phyloP scores from a whole-genome alignment of 1,140 invertebrate species.

The Tetragnatha versicolor region DNA sequence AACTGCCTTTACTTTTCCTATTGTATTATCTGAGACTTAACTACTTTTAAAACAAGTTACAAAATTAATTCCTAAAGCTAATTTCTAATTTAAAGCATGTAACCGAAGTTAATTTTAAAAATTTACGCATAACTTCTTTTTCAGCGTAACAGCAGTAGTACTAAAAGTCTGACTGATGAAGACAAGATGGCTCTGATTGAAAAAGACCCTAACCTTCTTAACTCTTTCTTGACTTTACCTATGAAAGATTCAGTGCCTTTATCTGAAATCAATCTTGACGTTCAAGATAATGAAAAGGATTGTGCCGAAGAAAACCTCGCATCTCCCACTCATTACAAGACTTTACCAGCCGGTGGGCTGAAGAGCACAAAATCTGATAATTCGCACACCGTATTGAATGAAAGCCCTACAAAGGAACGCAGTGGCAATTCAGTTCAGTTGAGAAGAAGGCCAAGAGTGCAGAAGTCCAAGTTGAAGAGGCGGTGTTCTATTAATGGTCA shows the following conservation, averaged over 20 bases:
- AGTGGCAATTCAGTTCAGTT: conserved; percentile 27
- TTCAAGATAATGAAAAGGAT: conserved; percentile 15
- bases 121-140: too few relatives aligned
- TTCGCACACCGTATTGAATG: conserved; percentile 10
- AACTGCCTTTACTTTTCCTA: too few relatives aligned
- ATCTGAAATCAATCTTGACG: conserved; percentile 37
- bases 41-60: too few relatives aligned
- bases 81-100: too few relatives aligned
- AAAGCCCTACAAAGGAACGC: conserved; percentile 5
- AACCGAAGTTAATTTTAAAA: too few relatives aligned
- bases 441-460: conserved; percentile 28
- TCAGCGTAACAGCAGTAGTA: neutral
- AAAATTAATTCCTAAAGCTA: too few relatives aligned
- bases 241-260: conserved; percentile 50
- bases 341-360: conserved; percentile 44
- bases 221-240: conserved; percentile 41
- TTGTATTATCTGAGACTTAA: too few relatives aligned
- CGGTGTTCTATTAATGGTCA: conserved; percentile 88
- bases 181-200: conserved; percentile 39
- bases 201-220: conserved; percentile 46
- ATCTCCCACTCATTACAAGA: conserved; percentile 38
- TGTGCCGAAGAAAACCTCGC: neutral
- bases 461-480: conserved; percentile 64
- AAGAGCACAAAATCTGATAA: conserved; percentile 29
- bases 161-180: conserved; percentile 14